These are phyloP conservation scores for Apis dorsata DNA, from an alignment of 1,140 invertebrate genomes.

Conservation along the genomic window DNA sequence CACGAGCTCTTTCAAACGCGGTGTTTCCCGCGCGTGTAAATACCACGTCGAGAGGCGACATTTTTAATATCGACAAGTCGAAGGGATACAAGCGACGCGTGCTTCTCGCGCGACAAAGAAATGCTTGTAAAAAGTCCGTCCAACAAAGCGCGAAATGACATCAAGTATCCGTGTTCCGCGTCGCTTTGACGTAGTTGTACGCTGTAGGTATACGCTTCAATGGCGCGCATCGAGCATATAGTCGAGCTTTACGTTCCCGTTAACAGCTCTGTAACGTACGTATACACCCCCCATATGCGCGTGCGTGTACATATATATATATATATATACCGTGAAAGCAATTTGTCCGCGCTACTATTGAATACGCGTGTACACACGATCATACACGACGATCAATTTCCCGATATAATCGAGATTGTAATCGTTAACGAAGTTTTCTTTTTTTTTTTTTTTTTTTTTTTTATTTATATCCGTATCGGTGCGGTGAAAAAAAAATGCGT, in stretches of 20 bases:
- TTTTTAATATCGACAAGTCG: constrained; percentile 37
- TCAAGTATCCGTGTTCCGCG: constrained; percentile 49
- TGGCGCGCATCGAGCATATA: constrained; percentile 40
- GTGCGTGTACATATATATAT: background rate
- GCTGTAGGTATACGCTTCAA: constrained; percentile 30
- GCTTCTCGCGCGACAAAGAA: constrained; percentile 18
- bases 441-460: too few species aligned
- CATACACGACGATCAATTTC: background rate
- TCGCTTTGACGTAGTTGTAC: constrained; percentile 43
- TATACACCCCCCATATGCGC: background rate
- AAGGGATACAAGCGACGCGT: background rate
- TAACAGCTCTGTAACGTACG: constrained; percentile 6
- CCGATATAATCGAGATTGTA: background rate
- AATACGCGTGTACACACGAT: background rate
- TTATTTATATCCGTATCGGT: too few species aligned
- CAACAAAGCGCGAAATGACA: constrained; percentile 43
- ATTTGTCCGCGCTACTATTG: constrained; percentile 1
- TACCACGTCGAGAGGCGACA: background rate
- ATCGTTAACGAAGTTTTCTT: background rate
- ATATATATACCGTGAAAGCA: background rate
- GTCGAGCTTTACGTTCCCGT: constrained; percentile 3
- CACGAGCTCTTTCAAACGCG: background rate
- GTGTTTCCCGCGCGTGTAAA: background rate
- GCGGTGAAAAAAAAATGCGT: too few species aligned
- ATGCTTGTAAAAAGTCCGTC: constrained; percentile 18